Conservation (phyloP, 2,797 vertebrate genomes). For the Gallinago stenura region DNA sequence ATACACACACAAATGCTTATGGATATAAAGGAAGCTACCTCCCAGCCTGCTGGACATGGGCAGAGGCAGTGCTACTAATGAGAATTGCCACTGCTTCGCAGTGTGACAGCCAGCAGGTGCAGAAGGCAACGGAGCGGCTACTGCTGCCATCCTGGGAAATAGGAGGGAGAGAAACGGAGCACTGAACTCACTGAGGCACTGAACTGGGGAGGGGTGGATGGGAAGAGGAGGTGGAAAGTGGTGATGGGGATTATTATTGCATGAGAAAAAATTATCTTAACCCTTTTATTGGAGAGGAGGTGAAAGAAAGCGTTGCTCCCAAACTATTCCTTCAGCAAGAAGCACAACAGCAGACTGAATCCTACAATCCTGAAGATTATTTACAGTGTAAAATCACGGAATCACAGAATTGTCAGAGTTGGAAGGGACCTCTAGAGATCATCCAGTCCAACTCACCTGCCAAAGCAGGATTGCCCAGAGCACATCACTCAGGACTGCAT, state of each 20-base stretch:
- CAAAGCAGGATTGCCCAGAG: too few species aligned
- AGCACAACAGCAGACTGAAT: background rate
- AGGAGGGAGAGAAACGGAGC: background rate
- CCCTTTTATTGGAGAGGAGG: background rate
- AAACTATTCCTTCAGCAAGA: background rate
- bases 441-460: too few species aligned
- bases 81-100: background rate
- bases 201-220: background rate
- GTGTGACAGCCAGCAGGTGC: background rate
- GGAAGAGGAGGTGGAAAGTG: background rate
- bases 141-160: background rate
- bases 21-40: background rate
- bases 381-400: background rate
- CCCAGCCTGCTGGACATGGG: background rate
- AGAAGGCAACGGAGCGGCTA: background rate
- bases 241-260: background rate
- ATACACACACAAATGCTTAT: rapidly evolving
- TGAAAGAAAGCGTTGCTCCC: background rate
- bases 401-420: too few species aligned
- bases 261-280: background rate
- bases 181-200: background rate
- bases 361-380: background rate
- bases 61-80: background rate
- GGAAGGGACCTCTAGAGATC: too few species aligned
- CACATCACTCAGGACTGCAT: too few species aligned